Percentiles rank a stretch among this genome's conserved stretches.
phyloP scores from a whole-genome alignment of 1,140 invertebrate species.

The Doryteuthis pealeii region DNA sequence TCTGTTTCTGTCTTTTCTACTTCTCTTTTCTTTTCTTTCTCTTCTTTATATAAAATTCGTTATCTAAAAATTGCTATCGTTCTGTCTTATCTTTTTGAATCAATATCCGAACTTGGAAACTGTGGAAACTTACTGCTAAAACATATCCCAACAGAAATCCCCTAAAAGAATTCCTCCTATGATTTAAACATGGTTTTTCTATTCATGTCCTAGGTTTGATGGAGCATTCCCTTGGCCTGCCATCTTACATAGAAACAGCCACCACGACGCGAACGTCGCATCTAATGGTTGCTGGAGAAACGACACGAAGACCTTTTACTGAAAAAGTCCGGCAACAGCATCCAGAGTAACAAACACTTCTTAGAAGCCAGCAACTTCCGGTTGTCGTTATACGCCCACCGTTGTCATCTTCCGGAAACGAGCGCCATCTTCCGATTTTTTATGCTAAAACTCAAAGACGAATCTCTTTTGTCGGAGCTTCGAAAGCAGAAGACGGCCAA shows the following conservation, averaged over 20 bases:
- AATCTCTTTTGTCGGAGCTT: neutral
- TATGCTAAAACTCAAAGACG: slow-evolving; percentile 23
- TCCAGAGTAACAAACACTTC: slow-evolving; percentile 18
- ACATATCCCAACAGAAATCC: too few relatives aligned
- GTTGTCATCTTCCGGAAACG: slow-evolving; percentile 19
- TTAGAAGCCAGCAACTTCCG: slow-evolving; percentile 20
- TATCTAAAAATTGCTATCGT: too few relatives aligned
- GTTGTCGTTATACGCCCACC: slow-evolving; percentile 24
- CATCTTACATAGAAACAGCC: slow-evolving; percentile 25
- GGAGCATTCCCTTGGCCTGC: slow-evolving; percentile 24
- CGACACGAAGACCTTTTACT: slow-evolving; percentile 25
- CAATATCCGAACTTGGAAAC: too few relatives aligned
- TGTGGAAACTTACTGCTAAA: too few relatives aligned
- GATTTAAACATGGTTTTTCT: too few relatives aligned
- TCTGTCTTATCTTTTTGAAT: too few relatives aligned
- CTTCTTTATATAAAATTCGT: too few relatives aligned
- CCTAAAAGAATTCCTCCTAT: too few relatives aligned
- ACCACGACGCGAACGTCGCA: slow-evolving; percentile 25
- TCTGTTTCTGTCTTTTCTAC: too few relatives aligned
- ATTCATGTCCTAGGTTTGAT: too few relatives aligned
- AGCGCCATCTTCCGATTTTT: slow-evolving; percentile 26
- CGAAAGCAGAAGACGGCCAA: neutral
- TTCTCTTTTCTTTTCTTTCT: too few relatives aligned
- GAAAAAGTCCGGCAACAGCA: slow-evolving; percentile 14
- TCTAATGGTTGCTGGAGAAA: slow-evolving; percentile 23